Evolutionary conservation across 2,888 invertebrate genomes (phyloP).

Genomic region (Macropis europaea): DNA sequence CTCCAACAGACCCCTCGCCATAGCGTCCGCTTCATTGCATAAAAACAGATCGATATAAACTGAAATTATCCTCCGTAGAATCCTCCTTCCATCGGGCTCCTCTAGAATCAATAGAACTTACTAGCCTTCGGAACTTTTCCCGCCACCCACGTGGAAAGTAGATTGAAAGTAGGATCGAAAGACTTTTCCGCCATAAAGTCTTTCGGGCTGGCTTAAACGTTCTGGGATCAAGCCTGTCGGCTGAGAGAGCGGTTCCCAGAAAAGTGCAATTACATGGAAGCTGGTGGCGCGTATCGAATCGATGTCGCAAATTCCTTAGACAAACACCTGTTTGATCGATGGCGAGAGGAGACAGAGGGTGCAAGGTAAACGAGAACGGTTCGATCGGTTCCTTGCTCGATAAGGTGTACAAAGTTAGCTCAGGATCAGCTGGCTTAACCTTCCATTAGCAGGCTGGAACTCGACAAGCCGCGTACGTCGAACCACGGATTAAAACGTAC

Average conservation of each 20-base stretch:
- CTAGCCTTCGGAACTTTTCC: too few relatives aligned
- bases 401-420: constrained; percentile 66
- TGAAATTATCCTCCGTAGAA: constrained; percentile 22
- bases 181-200: neutral
- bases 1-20: too few relatives aligned
- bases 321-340: constrained; percentile 66
- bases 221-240: neutral
- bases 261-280: constrained; percentile 27
- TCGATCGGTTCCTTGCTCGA: constrained; percentile 62
- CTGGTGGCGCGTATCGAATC: constrained; percentile 1
- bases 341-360: constrained; percentile 1
- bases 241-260: neutral
- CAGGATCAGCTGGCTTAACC: constrained; percentile 70
- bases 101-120: constrained; percentile 28
- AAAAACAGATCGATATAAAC: constrained; percentile 1
- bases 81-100: constrained; percentile 15
- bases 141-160: neutral
- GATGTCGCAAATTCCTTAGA: constrained; percentile 52
- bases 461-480: constrained; percentile 56
- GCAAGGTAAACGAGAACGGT: constrained; percentile 54
- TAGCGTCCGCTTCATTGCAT: too few relatives aligned
- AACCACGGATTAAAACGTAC: constrained; percentile 60
- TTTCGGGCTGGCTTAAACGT: neutral
- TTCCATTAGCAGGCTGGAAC: constrained; percentile 67
- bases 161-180: neutral